Conservation (phyloP, 1,140 invertebrate species). For the Heliconius melpomene region DNA sequence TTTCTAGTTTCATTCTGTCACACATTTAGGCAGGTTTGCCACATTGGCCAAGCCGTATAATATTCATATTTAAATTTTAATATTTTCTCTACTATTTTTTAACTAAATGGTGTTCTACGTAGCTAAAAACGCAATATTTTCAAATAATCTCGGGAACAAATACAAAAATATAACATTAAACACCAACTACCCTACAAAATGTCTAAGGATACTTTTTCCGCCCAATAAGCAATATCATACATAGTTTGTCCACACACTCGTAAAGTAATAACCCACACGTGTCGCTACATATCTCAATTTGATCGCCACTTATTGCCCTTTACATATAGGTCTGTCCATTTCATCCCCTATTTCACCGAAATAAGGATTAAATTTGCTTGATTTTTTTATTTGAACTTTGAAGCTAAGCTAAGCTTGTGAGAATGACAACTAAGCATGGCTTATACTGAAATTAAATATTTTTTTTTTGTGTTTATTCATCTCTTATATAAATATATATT, state of each 20-base stretch:
- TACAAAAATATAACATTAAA: background rate
- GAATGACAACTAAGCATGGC: slow-evolving; percentile 52
- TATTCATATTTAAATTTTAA: too few relatives aligned
- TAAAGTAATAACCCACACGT: slow-evolving; percentile 73
- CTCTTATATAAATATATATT: background rate
- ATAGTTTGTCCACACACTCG: slow-evolving; percentile 67
- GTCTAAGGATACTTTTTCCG: slow-evolving; percentile 20
- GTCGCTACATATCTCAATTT: slow-evolving; percentile 72
- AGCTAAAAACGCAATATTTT: too few relatives aligned
- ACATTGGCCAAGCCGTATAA: too few relatives aligned
- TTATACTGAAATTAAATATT: background rate
- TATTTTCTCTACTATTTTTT: too few relatives aligned
- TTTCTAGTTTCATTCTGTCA: background rate
- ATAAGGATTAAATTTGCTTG: slow-evolving; percentile 36
- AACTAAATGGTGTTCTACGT: too few relatives aligned
- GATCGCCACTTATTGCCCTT: slow-evolving; percentile 67
- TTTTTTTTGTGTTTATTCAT: background rate
- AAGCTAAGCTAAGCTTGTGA: slow-evolving; percentile 59
- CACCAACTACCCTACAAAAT: background rate
- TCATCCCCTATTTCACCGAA: slow-evolving; percentile 8
- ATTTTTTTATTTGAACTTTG: slow-evolving; percentile 41
- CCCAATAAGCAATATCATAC: slow-evolving; percentile 59
- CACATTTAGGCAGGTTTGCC: background rate
- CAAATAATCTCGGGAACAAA: too few relatives aligned
- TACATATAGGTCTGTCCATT: slow-evolving; percentile 30